Conservation (phyloP, 92 coral and sea anemone genomes). For the Siderastrea siderea region DNA sequence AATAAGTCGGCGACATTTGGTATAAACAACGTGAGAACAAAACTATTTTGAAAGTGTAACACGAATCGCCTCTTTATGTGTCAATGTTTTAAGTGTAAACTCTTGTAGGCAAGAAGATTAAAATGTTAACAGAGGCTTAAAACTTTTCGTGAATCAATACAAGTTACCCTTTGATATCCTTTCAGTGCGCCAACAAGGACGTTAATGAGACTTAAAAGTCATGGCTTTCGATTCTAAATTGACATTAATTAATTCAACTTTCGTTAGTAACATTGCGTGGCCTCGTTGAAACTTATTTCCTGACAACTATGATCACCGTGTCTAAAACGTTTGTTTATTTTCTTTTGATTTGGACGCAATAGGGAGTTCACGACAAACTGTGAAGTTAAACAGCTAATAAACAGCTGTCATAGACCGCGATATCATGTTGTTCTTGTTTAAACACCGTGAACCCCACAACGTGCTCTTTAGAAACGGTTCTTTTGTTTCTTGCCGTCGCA, state of each 20-base stretch:
- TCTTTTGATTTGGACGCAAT: background rate
- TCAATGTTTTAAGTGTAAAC: no score
- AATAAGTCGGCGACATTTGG: no score
- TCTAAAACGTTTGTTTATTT: background rate
- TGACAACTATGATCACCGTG: background rate
- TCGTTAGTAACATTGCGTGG: constrained; percentile 14
- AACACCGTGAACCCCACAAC: constrained; percentile 29
- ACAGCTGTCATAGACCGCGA: constrained; percentile 40
- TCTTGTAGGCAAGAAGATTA: no score
- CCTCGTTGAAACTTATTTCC: background rate
- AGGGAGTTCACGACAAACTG: background rate
- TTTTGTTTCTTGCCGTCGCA: constrained; percentile 12
- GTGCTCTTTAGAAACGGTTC: background rate
- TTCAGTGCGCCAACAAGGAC: background rate
- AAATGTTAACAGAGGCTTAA: no score
- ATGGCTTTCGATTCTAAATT: background rate
- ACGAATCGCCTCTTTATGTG: no score
- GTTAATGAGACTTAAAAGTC: background rate
- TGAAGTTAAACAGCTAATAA: constrained; percentile 26
- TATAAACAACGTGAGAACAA: no score
- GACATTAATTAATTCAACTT: background rate
- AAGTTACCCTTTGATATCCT: background rate
- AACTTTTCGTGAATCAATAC: background rate
- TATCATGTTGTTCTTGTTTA: constrained; percentile 32
- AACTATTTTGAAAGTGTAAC: no score